A percentile compares a stretch with the other conserved stretches of the same genome.
phyloP scores from a whole-genome alignment of 2,888 invertebrate species.

The Agonopterix alstromeriana region DNA sequence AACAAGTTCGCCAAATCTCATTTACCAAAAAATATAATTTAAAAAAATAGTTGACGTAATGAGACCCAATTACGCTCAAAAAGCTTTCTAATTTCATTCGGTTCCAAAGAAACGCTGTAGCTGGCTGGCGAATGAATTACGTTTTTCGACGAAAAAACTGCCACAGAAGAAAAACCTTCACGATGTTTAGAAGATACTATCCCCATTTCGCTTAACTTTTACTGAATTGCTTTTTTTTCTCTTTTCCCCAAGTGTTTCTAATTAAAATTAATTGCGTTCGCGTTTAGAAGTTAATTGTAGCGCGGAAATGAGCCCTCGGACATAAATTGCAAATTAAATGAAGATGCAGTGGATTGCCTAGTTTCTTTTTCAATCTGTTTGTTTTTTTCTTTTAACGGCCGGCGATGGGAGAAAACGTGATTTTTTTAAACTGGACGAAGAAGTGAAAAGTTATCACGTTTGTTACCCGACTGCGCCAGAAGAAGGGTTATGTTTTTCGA shows the following conservation, averaged over 20 bases:
- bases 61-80: too few relatives aligned
- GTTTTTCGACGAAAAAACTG: slow-evolving; percentile 8
- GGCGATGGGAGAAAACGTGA: too few relatives aligned
- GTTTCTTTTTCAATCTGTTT: neutral
- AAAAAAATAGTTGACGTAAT: too few relatives aligned
- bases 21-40: too few relatives aligned
- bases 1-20: too few relatives aligned
- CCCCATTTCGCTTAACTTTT: slow-evolving; percentile 17
- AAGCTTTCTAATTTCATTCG: too few relatives aligned
- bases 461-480: too few relatives aligned
- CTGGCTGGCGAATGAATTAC: neutral
- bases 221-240: slow-evolving; percentile 32
- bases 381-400: neutral
- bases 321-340: slow-evolving; percentile 46
- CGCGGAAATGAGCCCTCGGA: slow-evolving; percentile 36
- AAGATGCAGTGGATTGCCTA: slow-evolving; percentile 20
- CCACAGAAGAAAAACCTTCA: slow-evolving; percentile 1
- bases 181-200: slow-evolving; percentile 12
- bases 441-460: too few relatives aligned
- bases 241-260: slow-evolving; percentile 38
- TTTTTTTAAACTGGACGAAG: too few relatives aligned
- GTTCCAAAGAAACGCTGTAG: too few relatives aligned
- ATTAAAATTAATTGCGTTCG: slow-evolving; percentile 61
- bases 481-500: too few relatives aligned
- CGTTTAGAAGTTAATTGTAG: slow-evolving; percentile 54